phyloP scores from a whole-genome alignment of 1,140 invertebrate genomes.

The Nebria ingens region DNA sequence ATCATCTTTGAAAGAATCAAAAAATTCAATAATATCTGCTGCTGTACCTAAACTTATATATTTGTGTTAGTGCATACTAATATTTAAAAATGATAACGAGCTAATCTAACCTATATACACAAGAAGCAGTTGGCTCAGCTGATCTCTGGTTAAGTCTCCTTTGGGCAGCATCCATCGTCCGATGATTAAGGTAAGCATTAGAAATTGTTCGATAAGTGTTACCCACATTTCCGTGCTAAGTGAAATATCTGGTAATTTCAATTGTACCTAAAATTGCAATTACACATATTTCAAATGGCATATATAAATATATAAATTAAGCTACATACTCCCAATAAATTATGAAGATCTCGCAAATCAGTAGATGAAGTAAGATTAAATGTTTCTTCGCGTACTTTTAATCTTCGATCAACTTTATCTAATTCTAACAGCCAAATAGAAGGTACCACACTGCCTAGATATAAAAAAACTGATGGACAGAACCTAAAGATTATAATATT shows the following conservation, averaged over 20 bases:
- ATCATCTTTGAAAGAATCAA: constrained; percentile 87
- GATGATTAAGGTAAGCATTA: constrained; percentile 80
- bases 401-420: constrained; percentile 62
- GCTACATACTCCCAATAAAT: constrained; percentile 41
- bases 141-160: constrained; percentile 79
- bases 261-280: constrained; percentile 35
- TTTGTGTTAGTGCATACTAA: no score
- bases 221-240: constrained; percentile 71
- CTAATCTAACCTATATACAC: constrained; percentile 60
- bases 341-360: constrained; percentile 43
- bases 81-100: no score
- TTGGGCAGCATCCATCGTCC: constrained; percentile 83
- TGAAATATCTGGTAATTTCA: constrained; percentile 48
- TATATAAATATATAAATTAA: background rate
- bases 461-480: constrained; percentile 77
- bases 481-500: constrained; percentile 48
- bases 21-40: constrained; percentile 93
- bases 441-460: constrained; percentile 68
- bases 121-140: constrained; percentile 81
- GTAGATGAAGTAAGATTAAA: constrained; percentile 41
- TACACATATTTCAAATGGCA: background rate
- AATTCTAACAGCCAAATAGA: constrained; percentile 77
- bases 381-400: constrained; percentile 41
- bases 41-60: constrained; percentile 52
- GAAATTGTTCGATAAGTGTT: constrained; percentile 76